Conservation (phyloP, 1,140 invertebrate genomes). For the Notospermus geniculatus region DNA sequence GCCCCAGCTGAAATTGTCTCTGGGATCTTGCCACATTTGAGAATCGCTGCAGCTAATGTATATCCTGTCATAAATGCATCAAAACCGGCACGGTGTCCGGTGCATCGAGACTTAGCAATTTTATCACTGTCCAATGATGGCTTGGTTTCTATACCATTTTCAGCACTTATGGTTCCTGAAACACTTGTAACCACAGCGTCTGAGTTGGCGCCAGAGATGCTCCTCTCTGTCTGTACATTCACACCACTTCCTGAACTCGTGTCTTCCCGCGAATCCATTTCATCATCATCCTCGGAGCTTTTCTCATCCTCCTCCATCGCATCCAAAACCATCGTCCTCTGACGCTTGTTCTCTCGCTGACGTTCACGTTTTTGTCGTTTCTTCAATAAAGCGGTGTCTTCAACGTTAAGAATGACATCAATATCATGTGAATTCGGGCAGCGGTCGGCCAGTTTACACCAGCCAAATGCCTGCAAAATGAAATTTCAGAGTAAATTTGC, state of each 20-base stretch:
- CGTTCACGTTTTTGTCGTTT: slow-evolving; percentile 33
- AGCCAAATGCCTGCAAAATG: slow-evolving; percentile 50
- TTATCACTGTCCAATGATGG: no score
- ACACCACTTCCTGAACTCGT: no score
- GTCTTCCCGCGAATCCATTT: no score
- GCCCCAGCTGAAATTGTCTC: slow-evolving; percentile 10
- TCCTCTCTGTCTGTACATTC: no score
- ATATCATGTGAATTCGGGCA: slow-evolving; percentile 55
- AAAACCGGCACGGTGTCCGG: slow-evolving; percentile 55
- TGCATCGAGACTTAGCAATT: slow-evolving; percentile 3
- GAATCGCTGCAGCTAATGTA: slow-evolving; percentile 44
- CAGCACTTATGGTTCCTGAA: no score
- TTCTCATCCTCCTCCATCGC: slow-evolving; percentile 12
- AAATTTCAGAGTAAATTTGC: no score
- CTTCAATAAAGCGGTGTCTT: slow-evolving; percentile 25
- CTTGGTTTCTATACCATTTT: no score
- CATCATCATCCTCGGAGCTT: no score
- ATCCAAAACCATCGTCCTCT: background rate
- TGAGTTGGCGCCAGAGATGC: no score
- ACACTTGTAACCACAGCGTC: no score
- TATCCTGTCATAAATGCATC: slow-evolving; percentile 61
- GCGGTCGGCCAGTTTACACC: slow-evolving; percentile 39
- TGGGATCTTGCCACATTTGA: slow-evolving; percentile 27
- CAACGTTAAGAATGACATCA: slow-evolving; percentile 40
- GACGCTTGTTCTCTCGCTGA: slow-evolving; percentile 13